phyloP scores from a whole-genome alignment of 1,140 invertebrate species.

The Ctenoplectra terminalis region DNA sequence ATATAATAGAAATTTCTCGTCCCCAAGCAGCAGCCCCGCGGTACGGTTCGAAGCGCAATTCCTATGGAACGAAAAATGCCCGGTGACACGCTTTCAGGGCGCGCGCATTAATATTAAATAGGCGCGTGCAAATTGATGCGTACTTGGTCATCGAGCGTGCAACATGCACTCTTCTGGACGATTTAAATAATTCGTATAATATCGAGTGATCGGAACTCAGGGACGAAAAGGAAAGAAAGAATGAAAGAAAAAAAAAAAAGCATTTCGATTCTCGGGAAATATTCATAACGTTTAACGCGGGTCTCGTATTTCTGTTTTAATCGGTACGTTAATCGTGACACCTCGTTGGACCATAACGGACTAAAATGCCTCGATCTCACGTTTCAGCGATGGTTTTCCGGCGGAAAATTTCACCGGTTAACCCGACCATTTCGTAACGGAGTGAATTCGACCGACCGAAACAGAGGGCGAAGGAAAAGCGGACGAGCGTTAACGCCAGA shows the following conservation, averaged over 20 bases:
- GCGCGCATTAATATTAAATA: slow-evolving; percentile 30
- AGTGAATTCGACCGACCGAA: too few relatives aligned
- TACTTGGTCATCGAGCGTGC: neutral
- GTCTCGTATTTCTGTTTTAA: neutral
- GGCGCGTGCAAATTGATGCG: neutral
- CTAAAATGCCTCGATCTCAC: slow-evolving; percentile 3
- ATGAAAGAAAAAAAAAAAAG: too few relatives aligned
- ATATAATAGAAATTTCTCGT: slow-evolving; percentile 29
- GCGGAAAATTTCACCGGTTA: neutral
- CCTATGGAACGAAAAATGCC: neutral
- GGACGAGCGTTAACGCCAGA: too few relatives aligned
- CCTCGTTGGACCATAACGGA: too few relatives aligned
- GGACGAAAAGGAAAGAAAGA: neutral
- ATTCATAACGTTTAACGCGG: neutral
- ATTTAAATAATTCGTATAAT: slow-evolving; percentile 33
- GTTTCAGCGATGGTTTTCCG: neutral
- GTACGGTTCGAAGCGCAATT: neutral
- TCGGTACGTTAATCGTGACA: slow-evolving; percentile 1
- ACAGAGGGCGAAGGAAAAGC: neutral
- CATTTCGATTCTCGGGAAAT: neutral
- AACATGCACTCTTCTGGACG: neutral
- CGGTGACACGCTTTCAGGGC: slow-evolving; percentile 3
- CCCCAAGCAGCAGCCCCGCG: neutral
- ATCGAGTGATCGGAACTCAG: neutral
- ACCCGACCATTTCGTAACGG: neutral